Percentiles rank a stretch among this genome's conserved stretches.
Evolutionary conservation across 2,113 vertebrate genomes (phyloP).

Genomic region (Oostethus manadensis): DNA sequence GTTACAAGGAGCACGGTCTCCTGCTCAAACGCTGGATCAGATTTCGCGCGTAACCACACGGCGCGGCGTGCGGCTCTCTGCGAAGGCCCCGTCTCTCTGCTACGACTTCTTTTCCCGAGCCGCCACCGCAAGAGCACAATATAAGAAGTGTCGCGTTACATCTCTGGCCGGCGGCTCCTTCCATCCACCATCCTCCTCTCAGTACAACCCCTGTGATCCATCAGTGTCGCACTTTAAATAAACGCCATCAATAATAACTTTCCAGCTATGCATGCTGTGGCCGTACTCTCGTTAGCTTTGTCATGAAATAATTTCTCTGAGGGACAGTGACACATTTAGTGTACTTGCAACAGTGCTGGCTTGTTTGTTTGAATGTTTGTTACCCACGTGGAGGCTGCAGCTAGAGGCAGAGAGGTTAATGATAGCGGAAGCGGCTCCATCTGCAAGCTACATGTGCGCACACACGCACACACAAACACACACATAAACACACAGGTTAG

Average conservation of each 20-base stretch:
- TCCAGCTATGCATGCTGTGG: not conserved
- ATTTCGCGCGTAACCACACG: conserved; percentile 36
- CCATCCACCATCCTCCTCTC: conserved; percentile 5
- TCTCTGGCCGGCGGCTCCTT: conserved; percentile 18
- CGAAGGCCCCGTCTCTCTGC: conserved; percentile 12
- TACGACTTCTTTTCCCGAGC: conserved; percentile 27
- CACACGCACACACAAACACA: conserved; percentile 13
- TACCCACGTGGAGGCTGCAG: conserved; percentile 89
- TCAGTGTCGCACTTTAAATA: conserved; percentile 32
- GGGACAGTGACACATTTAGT: not conserved
- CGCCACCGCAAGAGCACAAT: conserved; percentile 1
- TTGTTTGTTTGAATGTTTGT: conserved; percentile 16
- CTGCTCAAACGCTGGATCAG: conserved; percentile 19
- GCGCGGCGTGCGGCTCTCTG: conserved; percentile 12
- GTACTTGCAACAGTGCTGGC: not conserved
- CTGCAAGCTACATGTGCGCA: conserved; percentile 58
- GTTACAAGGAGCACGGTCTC: conserved; percentile 36
- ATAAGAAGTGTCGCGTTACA: conserved; percentile 10
- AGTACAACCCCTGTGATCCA: conserved; percentile 13
- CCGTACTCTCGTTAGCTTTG: not conserved
- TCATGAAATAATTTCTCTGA: not conserved
- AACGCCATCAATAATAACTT: conserved; percentile 21
- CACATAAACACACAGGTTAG: conserved; percentile 13
- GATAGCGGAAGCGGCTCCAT: conserved; percentile 79
- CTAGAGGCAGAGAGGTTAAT: conserved; percentile 83